Evolutionary conservation across 2,797 vertebrate species (phyloP).

Genomic region (Spinus olivaceus): DNA sequence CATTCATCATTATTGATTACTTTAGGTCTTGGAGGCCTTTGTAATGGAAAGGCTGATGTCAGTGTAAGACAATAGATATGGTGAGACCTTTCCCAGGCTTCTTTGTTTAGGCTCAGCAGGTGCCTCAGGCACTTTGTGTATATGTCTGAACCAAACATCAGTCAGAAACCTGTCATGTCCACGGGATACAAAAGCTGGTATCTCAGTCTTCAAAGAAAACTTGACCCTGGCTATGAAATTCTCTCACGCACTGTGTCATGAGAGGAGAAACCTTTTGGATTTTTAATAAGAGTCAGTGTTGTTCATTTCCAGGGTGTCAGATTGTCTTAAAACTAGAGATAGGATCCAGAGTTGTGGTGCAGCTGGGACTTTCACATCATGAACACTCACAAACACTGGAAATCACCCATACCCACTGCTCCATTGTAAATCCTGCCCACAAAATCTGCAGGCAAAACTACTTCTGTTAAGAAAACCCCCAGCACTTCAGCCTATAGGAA

Average conservation of each 20-base stretch:
- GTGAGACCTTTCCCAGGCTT: constrained; percentile 34
- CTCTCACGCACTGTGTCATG: not conserved
- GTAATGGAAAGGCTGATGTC: constrained; percentile 50
- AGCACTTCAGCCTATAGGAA: not conserved
- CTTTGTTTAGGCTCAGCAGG: constrained; percentile 40
- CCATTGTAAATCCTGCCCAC: not conserved
- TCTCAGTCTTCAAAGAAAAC: not conserved
- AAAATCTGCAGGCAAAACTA: not conserved
- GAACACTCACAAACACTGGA: not conserved
- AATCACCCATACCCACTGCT: not conserved
- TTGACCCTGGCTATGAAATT: not conserved
- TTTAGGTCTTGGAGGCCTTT: constrained; percentile 56
- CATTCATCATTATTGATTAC: constrained; percentile 66
- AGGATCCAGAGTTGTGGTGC: not conserved
- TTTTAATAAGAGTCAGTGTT: not conserved
- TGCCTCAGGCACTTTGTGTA: constrained; percentile 35
- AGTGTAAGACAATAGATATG: constrained; percentile 47
- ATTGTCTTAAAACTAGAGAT: not conserved
- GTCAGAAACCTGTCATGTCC: constrained; percentile 42
- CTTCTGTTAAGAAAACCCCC: not conserved
- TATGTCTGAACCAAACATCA: constrained; percentile 44
- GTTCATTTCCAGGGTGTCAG: not conserved
- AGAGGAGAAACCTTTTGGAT: not conserved
- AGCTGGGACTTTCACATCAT: not conserved
- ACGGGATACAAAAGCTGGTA: constrained; percentile 18